phyloP scores from a whole-genome alignment of 2,797 vertebrate genomes.

The Lepidocolaptes lacrymiger region DNA sequence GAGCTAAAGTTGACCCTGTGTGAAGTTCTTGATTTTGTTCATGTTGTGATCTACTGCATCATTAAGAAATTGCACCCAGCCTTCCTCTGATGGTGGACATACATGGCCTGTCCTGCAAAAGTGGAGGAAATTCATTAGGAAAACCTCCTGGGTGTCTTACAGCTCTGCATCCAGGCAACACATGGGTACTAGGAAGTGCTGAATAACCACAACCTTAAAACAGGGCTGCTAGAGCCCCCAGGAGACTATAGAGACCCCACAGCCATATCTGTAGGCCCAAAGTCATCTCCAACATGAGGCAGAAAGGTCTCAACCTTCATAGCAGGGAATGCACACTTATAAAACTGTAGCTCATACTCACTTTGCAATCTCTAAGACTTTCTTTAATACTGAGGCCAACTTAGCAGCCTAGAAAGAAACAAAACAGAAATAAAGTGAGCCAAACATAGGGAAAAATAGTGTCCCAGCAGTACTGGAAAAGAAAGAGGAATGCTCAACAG shows the following conservation, averaged over 20 bases:
- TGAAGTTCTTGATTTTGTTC: conserved; percentile 84
- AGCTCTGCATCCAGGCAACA: background rate
- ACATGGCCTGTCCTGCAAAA: conserved; percentile 86
- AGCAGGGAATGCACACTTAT: background rate
- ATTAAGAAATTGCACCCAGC: conserved; percentile 89
- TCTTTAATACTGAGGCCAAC: conserved; percentile 84
- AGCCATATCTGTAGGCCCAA: background rate
- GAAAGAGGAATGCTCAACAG: background rate
- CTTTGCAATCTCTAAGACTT: conserved; percentile 87
- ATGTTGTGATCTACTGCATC: conserved; percentile 88
- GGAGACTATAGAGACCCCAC: background rate
- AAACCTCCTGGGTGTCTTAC: background rate
- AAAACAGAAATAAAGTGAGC: background rate
- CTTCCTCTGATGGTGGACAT: conserved; percentile 83
- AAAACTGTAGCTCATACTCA: conserved; percentile 68
- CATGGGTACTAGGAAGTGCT: background rate
- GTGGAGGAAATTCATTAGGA: conserved; percentile 32
- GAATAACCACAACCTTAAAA: background rate
- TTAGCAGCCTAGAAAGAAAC: conserved; percentile 82
- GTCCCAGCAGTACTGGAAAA: background rate
- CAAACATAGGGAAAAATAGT: background rate
- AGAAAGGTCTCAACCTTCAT: background rate
- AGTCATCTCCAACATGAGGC: background rate
- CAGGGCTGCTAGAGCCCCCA: background rate
- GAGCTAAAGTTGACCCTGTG: conserved; percentile 77